Conservation (phyloP, 2,113 vertebrate genomes). For the Sapajus apella region DNA sequence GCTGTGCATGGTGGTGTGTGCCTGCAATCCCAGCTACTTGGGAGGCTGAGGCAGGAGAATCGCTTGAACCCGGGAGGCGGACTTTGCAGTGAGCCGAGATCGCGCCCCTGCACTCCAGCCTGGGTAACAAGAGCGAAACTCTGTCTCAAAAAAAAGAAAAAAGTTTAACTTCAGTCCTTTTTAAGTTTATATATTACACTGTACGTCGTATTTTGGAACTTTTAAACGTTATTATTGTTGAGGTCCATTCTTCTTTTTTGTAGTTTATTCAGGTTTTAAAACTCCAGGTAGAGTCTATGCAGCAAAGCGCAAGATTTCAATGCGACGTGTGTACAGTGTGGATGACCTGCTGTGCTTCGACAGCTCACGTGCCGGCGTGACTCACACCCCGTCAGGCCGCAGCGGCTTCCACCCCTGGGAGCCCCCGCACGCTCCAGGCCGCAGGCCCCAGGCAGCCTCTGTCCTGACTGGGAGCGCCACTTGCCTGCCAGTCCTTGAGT, state of each 20-base stretch:
- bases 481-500: neutral
- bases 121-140: no score
- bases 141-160: no score
- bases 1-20: rapidly evolving
- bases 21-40: no score
- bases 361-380: rapidly evolving
- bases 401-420: rapidly evolving
- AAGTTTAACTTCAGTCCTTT: no score
- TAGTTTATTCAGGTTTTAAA: neutral
- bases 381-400: rapidly evolving
- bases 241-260: neutral
- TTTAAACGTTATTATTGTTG: neutral
- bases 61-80: no score
- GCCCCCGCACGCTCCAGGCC: neutral
- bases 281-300: neutral
- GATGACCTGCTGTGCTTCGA: neutral
- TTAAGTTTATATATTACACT: neutral
- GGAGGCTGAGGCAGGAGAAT: no score
- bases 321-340: neutral
- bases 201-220: neutral
- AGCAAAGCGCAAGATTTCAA: neutral
- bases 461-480: neutral
- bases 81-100: no score
- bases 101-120: no score
- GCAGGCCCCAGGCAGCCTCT: neutral